Percentiles rank a stretch among this genome's conserved stretches.
Conservation (phyloP, 2,113 vertebrate genomes). For the western clawed frog (Xenopus tropicalis) region DNA sequence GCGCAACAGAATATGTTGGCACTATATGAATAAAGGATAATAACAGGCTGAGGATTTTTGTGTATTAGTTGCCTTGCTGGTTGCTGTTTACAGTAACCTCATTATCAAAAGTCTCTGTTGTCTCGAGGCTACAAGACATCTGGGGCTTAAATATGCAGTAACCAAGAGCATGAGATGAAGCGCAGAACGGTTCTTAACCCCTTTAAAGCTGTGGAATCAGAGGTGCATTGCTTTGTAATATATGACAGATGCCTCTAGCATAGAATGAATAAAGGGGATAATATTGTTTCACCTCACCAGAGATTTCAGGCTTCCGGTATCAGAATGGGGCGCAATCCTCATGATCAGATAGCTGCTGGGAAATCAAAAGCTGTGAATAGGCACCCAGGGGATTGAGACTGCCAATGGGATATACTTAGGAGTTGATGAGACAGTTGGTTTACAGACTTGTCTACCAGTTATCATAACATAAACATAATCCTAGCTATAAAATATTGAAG, state of each 20-base stretch:
- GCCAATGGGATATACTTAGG: slow-evolving; percentile 4
- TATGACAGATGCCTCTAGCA: background rate
- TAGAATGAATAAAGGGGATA: background rate
- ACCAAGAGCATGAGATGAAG: background rate
- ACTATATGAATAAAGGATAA: too few species aligned
- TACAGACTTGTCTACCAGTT: background rate
- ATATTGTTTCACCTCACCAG: background rate
- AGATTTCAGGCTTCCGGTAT: background rate
- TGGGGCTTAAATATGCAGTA: background rate
- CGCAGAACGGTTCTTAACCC: background rate
- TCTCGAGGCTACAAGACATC: background rate
- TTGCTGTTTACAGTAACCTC: background rate
- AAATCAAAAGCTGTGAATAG: slow-evolving; percentile 3
- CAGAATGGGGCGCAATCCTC: background rate
- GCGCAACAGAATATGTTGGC: too few species aligned
- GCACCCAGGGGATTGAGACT: background rate
- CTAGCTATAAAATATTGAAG: too few species aligned
- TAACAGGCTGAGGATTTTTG: background rate
- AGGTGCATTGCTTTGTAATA: background rate
- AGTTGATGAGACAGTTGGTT: background rate
- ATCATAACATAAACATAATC: background rate
- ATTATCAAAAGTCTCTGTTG: background rate
- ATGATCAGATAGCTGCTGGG: background rate
- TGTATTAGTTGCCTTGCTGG: background rate
- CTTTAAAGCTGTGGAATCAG: background rate